Evolutionary conservation across 2,888 invertebrate genomes (phyloP), one percentile per base, ranked within the genome.

Genomic region (Hemicrepidius hirtus): DNA sequence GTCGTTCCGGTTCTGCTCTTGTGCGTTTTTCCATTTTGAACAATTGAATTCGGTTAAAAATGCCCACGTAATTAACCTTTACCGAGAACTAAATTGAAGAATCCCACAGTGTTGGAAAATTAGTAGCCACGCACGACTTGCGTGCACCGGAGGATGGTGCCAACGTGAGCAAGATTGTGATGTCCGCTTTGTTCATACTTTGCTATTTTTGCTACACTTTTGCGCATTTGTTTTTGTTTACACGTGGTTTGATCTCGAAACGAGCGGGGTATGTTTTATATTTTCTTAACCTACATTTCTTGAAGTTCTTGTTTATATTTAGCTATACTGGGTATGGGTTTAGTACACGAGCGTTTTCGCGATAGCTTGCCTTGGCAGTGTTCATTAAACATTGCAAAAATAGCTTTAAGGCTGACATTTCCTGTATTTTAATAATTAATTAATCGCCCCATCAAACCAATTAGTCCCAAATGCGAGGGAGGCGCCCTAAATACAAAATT

Each of bases 171-270:
- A 40, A 0, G 35, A 57, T 20, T 13, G 57, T 18, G n/a, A n/a
- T n/a, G 20, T 57, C 37, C 18, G 16, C 35, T 35, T 37, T 35
- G 18, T 57, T 35, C 35, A n/a, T 9, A 16, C 49, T 21, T 10
- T 7, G 24, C 57, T 57, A 35, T 57, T 57, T 57, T 57, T 57
- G 35, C 12, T 20, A 10, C 37, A 37, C 18, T 57, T 57, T 57
- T 57, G 57, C 57, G 57, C 57, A 57, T 57, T 57, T 37, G 57
- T 57, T 57, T 44, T 13, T 57, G n/a, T 57, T 57, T 37, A 57
- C 53, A 53, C 53, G 53, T 32, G 53, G 12, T 28, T n/a, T 9
- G 28, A 28, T 53, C 24, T 53, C 20, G 18, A 46, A 46, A 46
- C 46, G 46, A 10, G 10, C 9, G n/a, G 55, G n/a, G 35, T 37